Evolutionary conservation across 64 coral and sea anemone species (phyloP).

Genomic region (Pachyseris speciosa): DNA sequence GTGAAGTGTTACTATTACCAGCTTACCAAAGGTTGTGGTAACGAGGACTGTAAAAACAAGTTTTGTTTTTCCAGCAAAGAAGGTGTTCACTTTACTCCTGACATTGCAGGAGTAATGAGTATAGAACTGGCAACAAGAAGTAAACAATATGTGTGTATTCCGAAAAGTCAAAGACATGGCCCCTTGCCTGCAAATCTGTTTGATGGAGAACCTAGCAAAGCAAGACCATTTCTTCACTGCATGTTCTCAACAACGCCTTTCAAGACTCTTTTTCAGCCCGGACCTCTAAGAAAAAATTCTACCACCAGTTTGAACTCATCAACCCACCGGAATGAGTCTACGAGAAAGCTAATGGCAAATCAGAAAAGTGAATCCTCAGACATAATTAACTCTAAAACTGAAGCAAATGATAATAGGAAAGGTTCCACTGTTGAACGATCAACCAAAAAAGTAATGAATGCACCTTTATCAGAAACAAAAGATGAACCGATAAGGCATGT

Average conservation of each 20-base stretch:
- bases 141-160: slow-evolving; percentile 85
- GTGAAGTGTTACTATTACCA: slow-evolving; percentile 90
- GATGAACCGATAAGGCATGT: slow-evolving; percentile 6
- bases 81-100: slow-evolving; percentile 57
- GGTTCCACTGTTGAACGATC: background rate
- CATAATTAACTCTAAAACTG: background rate
- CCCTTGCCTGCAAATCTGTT: slow-evolving; percentile 76
- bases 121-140: slow-evolving; percentile 90
- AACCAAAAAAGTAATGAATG: background rate
- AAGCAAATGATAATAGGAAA: background rate
- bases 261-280: slow-evolving; percentile 69
- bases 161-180: slow-evolving; percentile 15
- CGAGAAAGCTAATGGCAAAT: background rate
- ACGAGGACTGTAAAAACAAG: slow-evolving; percentile 77
- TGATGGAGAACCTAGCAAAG: slow-evolving; percentile 69
- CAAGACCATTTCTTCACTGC: slow-evolving; percentile 88
- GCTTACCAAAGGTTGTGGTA: slow-evolving; percentile 93
- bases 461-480: background rate
- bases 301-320: background rate
- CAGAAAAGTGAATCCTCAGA: background rate
- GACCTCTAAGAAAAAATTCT: slow-evolving; percentile 15
- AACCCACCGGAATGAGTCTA: background rate
- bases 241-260: slow-evolving; percentile 86
- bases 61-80: slow-evolving; percentile 81
- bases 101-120: slow-evolving; percentile 88